Percentiles rank a stretch among this genome's conserved stretches.
Evolutionary conservation across 30 jellyfish, hydroid and myxozoan species (phyloP).

Genomic region (Aurelia sp.): DNA sequence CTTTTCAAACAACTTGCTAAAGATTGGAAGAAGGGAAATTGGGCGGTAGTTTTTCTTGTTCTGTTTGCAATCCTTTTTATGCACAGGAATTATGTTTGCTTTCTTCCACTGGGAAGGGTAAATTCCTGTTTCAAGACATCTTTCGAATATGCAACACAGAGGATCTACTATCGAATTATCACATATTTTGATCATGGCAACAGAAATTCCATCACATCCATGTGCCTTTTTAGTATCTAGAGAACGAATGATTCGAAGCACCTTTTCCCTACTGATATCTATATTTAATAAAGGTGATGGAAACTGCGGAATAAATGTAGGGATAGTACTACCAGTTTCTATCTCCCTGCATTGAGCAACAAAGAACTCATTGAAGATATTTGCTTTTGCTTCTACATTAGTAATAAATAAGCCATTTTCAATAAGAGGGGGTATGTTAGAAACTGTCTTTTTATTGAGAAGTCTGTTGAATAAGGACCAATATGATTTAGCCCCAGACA

Average conservation of each 20-base stretch:
- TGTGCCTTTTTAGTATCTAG: slow-evolving; percentile 57
- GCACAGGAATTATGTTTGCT: slow-evolving; percentile 62
- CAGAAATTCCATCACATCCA: slow-evolving; percentile 62
- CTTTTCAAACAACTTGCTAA: no score
- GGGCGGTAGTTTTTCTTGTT: slow-evolving; percentile 57
- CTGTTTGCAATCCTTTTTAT: slow-evolving; percentile 63
- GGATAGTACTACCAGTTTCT: no score
- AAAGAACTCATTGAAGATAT: no score
- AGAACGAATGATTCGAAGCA: neutral
- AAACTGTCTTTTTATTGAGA: slow-evolving; percentile 40
- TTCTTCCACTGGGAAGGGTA: slow-evolving; percentile 48
- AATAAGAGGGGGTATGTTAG: slow-evolving; percentile 37
- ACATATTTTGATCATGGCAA: no score
- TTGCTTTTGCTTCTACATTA: no score
- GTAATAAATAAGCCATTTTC: no score
- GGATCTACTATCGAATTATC: no score
- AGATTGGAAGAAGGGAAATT: neutral
- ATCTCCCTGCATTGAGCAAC: no score
- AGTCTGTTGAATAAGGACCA: slow-evolving; percentile 67
- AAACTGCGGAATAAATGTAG: no score
- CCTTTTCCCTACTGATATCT: no score
- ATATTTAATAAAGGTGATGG: no score
- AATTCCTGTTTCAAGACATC: slow-evolving; percentile 6
- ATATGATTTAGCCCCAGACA: slow-evolving; percentile 48
- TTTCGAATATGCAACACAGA: slow-evolving; percentile 21